Evolutionary conservation across 1,140 invertebrate species (phyloP), one percentile per base, ranked within the genome.

Genomic region (Drosophila littoralis): DNA sequence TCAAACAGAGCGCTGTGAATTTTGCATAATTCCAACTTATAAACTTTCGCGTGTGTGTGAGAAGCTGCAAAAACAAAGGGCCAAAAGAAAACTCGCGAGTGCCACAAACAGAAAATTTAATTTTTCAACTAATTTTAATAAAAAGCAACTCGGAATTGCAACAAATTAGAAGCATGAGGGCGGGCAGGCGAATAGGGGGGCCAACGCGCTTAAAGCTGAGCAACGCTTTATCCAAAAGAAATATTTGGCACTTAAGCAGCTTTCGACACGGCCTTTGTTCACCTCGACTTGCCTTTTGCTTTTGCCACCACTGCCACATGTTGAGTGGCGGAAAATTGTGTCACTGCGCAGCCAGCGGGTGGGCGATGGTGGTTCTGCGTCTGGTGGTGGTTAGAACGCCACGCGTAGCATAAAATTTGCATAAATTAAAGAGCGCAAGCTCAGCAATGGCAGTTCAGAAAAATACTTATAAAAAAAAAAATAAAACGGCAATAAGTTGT

Each of bases 11-110:
- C 38, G 17, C 59, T 55, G 77, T 61, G 84, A 76, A 65, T 83
- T 88, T 86, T 89, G 83, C 83, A 88, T 88, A 88, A 88, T 88
- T 88, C 83, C 77, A 81, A 89, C 80, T 83, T 80, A 75, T 71
- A 61, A 83, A 89, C 78, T 85, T 86, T 88, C 64, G 50, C 32
- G 17, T n/a, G 46, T 28, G 46, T 13, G 38, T 6, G 33, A 45
- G 45, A 64, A 55, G 52, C 71, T 61, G 64, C 64, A 71, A 78
- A 86, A 85, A 88, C 83, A 82, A 75, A 72, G 70, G 46, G 61
- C 60, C 58, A 32, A 55, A 61, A 61, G 35, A 61, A 35, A 38
- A 58, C 40, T 65, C 43, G 52, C 63, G 43, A 77, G 63, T 72
- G 70, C 48, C 61, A 60, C 74, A 81, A 88, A 77, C 65, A 77